Evolutionary conservation across 2,113 vertebrate species (phyloP).

Genomic region (Elephas maximus): DNA sequence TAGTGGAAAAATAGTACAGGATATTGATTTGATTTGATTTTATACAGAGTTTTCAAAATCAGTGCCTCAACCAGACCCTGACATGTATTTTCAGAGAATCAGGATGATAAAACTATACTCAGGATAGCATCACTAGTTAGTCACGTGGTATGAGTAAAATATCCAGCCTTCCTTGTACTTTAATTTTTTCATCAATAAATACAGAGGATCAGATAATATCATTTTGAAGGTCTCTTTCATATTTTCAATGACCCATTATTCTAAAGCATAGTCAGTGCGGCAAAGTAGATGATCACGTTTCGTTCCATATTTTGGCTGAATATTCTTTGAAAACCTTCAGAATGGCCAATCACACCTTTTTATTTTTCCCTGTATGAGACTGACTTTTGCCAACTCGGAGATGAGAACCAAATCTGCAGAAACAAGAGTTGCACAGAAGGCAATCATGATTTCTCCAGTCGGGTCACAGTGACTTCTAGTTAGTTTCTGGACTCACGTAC

Average conservation of each 20-base stretch:
- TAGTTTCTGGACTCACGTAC: not conserved
- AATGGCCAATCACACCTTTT: not conserved
- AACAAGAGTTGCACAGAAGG: not conserved
- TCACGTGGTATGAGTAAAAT: not conserved
- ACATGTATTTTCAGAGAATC: not conserved
- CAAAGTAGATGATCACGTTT: not conserved
- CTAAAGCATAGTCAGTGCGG: not conserved
- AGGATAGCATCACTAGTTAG: not conserved
- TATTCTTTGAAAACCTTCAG: not conserved
- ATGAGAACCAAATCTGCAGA: not conserved
- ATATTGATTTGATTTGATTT: not conserved
- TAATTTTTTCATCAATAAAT: not conserved
- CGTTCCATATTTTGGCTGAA: not conserved
- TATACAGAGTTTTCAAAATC: not conserved
- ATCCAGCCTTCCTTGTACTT: not conserved
- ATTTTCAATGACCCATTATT: not conserved
- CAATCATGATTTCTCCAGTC: not conserved
- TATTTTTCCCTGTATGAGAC: not conserved
- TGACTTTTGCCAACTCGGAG: not conserved
- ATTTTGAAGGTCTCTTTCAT: not conserved
- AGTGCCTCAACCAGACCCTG: not conserved
- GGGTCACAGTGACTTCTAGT: not conserved
- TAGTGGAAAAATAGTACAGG: not conserved
- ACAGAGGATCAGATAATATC: not conserved
- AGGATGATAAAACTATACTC: not conserved